phyloP scores from a whole-genome alignment of 1,140 invertebrate species.

The Polypedilum vanderplanki region DNA sequence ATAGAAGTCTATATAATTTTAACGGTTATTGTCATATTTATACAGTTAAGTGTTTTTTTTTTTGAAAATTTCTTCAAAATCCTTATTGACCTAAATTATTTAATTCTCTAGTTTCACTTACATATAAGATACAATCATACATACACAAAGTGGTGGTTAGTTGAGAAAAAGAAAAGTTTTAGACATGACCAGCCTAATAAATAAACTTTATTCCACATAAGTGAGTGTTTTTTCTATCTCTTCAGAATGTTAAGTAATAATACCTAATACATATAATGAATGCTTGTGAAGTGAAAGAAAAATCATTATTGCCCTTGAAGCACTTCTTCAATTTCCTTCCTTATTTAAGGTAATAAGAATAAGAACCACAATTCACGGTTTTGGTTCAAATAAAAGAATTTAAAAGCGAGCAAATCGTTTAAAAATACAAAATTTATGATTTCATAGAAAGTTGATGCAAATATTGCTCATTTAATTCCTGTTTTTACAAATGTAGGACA shows the following conservation, averaged over 20 bases:
- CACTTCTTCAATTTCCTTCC: neutral
- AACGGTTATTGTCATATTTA: no score
- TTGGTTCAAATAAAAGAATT: no score
- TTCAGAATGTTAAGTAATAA: conserved; percentile 23
- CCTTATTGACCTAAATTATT: no score
- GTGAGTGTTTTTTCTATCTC: neutral
- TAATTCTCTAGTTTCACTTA: neutral
- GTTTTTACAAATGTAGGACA: neutral
- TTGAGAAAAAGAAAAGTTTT: neutral
- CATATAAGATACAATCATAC: neutral
- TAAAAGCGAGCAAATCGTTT: no score
- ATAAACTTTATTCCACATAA: neutral
- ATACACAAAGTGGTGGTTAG: neutral
- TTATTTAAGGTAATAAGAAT: neutral
- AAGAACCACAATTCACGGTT: no score
- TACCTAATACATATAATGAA: neutral
- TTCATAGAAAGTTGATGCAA: neutral
- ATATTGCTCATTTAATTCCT: neutral
- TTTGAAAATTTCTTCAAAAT: no score
- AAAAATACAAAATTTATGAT: no score
- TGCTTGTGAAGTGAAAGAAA: neutral
- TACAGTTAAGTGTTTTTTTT: no score
- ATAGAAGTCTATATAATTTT: no score
- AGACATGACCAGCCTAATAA: conserved; percentile 5
- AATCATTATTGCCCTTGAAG: conserved; percentile 21